These are phyloP conservation scores for Hystrix brachyura DNA, from an alignment of 2,113 vertebrate genomes.

Conservation along the genomic window DNA sequence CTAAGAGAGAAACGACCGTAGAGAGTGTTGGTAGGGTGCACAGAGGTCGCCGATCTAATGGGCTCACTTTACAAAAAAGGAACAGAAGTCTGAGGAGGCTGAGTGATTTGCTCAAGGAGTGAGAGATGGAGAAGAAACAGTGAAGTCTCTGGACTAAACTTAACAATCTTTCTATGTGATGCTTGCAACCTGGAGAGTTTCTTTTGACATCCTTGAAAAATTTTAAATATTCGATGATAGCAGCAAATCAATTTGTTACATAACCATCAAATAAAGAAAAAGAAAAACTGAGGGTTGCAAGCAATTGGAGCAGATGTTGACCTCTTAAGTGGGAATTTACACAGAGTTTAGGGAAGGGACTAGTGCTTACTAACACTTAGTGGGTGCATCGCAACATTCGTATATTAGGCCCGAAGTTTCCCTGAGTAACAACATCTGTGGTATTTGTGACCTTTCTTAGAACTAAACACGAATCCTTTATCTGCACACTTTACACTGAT, in stretches of 20 bases:
- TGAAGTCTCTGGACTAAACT: not conserved
- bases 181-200: not conserved
- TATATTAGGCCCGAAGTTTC: not conserved
- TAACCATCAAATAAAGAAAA: not conserved
- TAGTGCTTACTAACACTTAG: not conserved
- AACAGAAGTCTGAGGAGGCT: not conserved
- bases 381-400: not conserved
- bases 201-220: not conserved
- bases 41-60: not conserved
- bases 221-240: slow-evolving; percentile 2
- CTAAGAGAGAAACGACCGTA: not conserved
- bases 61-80: not conserved
- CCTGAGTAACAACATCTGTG: not conserved
- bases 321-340: not conserved
- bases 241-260: not conserved
- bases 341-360: not conserved
- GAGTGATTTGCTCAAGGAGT: not conserved
- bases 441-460: not conserved
- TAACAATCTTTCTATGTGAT: not conserved
- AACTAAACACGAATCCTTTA: not conserved
- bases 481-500: not conserved
- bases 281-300: not conserved
- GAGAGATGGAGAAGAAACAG: not conserved
- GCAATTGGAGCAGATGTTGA: not conserved
- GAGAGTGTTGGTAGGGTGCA: not conserved